Percentiles rank a stretch among this genome's conserved stretches.
These are phyloP conservation scores for Macrophya annulata DNA, from an alignment of 2,888 invertebrate species.

Conservation along the genomic window DNA sequence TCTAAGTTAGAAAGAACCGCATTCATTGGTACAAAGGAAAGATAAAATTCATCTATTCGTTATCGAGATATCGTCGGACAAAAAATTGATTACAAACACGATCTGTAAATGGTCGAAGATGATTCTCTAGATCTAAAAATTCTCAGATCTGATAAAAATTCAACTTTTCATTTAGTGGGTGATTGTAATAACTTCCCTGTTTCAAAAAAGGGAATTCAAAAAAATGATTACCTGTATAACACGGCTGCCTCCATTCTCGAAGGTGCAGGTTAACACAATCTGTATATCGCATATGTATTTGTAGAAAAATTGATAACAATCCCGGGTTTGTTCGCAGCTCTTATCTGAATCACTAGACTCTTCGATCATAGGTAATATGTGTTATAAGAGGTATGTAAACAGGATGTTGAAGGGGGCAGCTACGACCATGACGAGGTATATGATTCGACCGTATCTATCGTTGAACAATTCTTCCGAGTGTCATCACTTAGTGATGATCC, in stretches of 20 bases:
- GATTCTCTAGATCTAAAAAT: neutral
- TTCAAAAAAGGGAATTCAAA: neutral
- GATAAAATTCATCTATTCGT: too few species aligned
- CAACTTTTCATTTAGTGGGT: too few species aligned
- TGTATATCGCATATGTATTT: constrained; percentile 10
- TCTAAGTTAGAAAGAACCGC: neutral
- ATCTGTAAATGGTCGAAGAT: neutral
- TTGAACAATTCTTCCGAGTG: neutral
- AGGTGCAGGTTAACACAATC: neutral
- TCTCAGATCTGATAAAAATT: neutral
- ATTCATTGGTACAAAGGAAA: neutral
- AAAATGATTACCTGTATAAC: neutral
- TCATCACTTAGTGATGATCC: neutral
- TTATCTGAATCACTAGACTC: constrained; percentile 9
- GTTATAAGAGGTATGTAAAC: constrained; percentile 14
- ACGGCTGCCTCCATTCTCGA: neutral
- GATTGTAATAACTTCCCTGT: too few species aligned
- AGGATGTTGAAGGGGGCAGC: neutral
- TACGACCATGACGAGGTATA: neutral
- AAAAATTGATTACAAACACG: neutral
- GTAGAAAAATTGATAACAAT: constrained; percentile 20
- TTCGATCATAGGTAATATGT: constrained; percentile 14
- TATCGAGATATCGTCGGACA: neutral
- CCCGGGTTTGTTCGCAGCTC: neutral
- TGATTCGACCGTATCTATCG: constrained; percentile 9